These are phyloP conservation scores for Eriosoma lanigerum DNA, from an alignment of 1,140 invertebrate species.

Conservation along the genomic window DNA sequence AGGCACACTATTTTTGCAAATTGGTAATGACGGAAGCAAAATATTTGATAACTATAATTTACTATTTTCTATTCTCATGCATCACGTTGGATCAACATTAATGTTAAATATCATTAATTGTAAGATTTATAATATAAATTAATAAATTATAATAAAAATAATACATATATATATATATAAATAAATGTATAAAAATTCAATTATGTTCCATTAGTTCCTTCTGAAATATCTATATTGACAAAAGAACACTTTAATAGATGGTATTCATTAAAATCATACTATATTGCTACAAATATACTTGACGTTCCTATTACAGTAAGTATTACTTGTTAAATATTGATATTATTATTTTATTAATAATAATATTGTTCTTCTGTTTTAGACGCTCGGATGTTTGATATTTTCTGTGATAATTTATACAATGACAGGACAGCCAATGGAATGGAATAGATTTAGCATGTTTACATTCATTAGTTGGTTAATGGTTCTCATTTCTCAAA, in stretches of 20 bases:
- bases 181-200: too few species aligned
- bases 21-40: slow-evolving; percentile 71
- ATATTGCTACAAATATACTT: slow-evolving; percentile 81
- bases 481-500: slow-evolving; percentile 85
- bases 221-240: slow-evolving; percentile 84
- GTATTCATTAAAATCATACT: slow-evolving; percentile 94
- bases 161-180: too few species aligned
- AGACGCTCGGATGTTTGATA: slow-evolving; percentile 73
- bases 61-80: slow-evolving; percentile 78
- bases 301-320: slow-evolving; percentile 75
- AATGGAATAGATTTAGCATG: slow-evolving; percentile 74
- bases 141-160: too few species aligned
- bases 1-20: slow-evolving; percentile 69
- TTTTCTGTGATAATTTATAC: slow-evolving; percentile 82
- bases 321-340: slow-evolving; percentile 52
- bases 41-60: slow-evolving; percentile 81
- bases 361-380: slow-evolving; percentile 54
- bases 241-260: slow-evolving; percentile 95
- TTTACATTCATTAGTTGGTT: slow-evolving; percentile 79
- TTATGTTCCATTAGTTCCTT: slow-evolving; percentile 69
- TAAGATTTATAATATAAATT: slow-evolving; percentile 59
- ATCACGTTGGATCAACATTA: slow-evolving; percentile 82
- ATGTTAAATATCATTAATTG: slow-evolving; percentile 82
- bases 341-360: background rate
- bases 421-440: slow-evolving; percentile 82